phyloP scores from a whole-genome alignment of 2,797 vertebrate species.

The Melanogrammus aeglefinus region DNA sequence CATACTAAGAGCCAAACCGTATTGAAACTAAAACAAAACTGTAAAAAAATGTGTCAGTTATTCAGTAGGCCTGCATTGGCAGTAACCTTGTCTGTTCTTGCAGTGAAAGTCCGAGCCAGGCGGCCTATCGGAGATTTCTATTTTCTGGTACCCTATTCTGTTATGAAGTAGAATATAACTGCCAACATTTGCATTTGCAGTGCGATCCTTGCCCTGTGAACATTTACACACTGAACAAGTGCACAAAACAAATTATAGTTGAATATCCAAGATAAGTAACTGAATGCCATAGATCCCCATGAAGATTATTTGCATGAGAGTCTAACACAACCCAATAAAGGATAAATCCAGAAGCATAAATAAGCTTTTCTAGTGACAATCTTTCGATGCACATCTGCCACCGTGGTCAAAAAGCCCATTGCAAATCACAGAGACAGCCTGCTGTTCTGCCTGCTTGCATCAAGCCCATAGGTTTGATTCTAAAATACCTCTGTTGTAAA shows the following conservation, averaged over 20 bases:
- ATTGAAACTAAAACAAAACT: not conserved
- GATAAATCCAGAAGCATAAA: not conserved
- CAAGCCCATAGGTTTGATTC: no score
- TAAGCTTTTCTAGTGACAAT: not conserved
- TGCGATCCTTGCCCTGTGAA: not conserved
- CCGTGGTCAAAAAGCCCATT: not conserved
- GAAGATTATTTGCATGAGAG: not conserved
- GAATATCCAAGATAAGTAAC: not conserved
- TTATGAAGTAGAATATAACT: not conserved
- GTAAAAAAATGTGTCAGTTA: not conserved
- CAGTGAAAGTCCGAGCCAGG: not conserved
- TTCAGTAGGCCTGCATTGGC: not conserved
- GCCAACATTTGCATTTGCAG: not conserved
- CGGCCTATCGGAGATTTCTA: not conserved
- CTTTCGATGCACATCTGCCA: not conserved
- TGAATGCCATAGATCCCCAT: not conserved
- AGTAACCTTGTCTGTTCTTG: not conserved
- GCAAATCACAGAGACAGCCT: not conserved
- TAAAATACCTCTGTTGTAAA: not conserved
- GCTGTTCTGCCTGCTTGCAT: not conserved
- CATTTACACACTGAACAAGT: not conserved
- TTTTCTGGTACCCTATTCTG: not conserved
- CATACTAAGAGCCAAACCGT: not conserved
- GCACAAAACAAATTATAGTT: not conserved
- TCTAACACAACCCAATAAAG: not conserved